Evolutionary conservation across 2,888 invertebrate genomes (phyloP).

Genomic region (Aplocera efformata): DNA sequence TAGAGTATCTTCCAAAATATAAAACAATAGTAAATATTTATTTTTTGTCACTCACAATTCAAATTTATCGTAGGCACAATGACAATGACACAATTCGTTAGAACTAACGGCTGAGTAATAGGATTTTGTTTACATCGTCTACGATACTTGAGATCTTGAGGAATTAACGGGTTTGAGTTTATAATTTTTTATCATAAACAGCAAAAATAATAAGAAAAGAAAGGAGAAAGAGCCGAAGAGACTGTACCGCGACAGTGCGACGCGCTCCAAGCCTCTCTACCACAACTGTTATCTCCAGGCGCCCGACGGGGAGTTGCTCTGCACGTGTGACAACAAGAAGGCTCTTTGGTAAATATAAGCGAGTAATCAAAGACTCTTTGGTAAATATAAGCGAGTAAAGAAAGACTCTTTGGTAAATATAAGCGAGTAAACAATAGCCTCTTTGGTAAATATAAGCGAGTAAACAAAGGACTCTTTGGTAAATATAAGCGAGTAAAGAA

Average conservation of each 20-base stretch:
- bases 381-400: slow-evolving; percentile 58
- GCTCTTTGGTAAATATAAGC: slow-evolving; percentile 83
- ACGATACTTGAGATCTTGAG: too few relatives aligned
- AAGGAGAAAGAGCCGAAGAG: slow-evolving; percentile 19
- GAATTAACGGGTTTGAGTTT: too few relatives aligned
- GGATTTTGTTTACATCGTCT: too few relatives aligned
- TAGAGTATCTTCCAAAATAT: too few relatives aligned
- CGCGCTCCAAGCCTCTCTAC: slow-evolving; percentile 84
- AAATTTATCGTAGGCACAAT: too few relatives aligned
- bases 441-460: slow-evolving; percentile 79
- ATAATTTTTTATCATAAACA: not conserved
- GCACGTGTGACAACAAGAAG: slow-evolving; percentile 87
- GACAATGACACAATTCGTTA: too few relatives aligned
- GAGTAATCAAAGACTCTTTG: slow-evolving; percentile 83
- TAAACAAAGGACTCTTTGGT: slow-evolving; percentile 86
- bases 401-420: slow-evolving; percentile 87
- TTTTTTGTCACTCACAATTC: too few relatives aligned
- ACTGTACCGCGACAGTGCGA: slow-evolving; percentile 35
- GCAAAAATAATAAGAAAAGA: slow-evolving; percentile 16
- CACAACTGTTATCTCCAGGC: slow-evolving; percentile 89
- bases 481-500: slow-evolving; percentile 50
- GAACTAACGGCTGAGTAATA: too few relatives aligned
- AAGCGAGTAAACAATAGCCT: slow-evolving; percentile 80
- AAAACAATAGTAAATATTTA: too few relatives aligned
- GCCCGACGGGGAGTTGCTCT: slow-evolving; percentile 87